Percentiles rank a stretch among this genome's conserved stretches.
These are phyloP conservation scores for Ictalurus furcatus DNA, from an alignment of 2,113 vertebrate species.

Conservation along the genomic window DNA sequence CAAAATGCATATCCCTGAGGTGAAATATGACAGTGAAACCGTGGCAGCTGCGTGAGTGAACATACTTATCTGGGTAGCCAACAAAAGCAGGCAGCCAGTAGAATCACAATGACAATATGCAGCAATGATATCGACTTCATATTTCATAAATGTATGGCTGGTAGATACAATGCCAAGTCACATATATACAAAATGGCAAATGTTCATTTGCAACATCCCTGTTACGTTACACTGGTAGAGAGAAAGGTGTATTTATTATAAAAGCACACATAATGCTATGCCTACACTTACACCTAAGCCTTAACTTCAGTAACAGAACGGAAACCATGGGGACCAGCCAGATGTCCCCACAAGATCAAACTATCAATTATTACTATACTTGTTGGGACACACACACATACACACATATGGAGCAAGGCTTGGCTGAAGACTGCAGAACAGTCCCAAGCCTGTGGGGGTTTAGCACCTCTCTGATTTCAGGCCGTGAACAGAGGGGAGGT, in stretches of 20 bases:
- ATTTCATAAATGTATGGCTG: not conserved
- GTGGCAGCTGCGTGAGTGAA: not conserved
- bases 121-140: not conserved
- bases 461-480: slow-evolving; percentile 34
- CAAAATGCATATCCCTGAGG: not conserved
- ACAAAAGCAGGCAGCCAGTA: not conserved
- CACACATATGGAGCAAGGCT: not conserved
- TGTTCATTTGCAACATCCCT: not conserved
- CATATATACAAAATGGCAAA: not conserved
- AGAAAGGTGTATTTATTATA: not conserved
- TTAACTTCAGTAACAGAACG: not conserved
- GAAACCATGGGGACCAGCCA: not conserved
- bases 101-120: not conserved
- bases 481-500: slow-evolving; percentile 30
- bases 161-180: not conserved
- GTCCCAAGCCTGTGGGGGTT: slow-evolving; percentile 30
- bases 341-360: not conserved
- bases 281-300: not conserved
- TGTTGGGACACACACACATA: not conserved
- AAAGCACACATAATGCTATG: not conserved
- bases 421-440: slow-evolving; percentile 21
- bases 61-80: not conserved
- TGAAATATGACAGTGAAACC: not conserved
- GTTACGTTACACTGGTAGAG: not conserved
- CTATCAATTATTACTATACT: not conserved